These are phyloP conservation scores for Epinephelus fuscoguttatus DNA, from an alignment of 2,113 vertebrate genomes.

Conservation along the genomic window DNA sequence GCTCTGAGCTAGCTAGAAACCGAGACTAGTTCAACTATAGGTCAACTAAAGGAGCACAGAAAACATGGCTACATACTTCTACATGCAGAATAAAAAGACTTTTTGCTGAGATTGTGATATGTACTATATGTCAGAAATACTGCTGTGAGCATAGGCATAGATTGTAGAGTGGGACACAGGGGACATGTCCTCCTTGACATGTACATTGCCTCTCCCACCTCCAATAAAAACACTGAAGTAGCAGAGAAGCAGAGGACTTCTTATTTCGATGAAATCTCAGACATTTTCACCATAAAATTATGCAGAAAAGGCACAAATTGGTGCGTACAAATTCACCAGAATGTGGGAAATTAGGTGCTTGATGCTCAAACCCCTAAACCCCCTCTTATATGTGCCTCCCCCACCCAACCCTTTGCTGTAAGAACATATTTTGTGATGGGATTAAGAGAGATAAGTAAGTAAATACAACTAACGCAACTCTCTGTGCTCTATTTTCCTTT, in stretches of 20 bases:
- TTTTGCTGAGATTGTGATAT: slow-evolving; percentile 16
- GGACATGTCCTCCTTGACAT: too few species aligned
- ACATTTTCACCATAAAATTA: too few species aligned
- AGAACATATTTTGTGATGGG: slow-evolving; percentile 7
- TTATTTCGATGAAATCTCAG: too few species aligned
- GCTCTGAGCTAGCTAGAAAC: slow-evolving; percentile 29
- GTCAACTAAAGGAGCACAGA: not conserved
- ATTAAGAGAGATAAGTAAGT: slow-evolving; percentile 18
- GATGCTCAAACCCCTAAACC: too few species aligned
- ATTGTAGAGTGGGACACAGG: too few species aligned
- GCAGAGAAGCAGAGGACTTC: too few species aligned
- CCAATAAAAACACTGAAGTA: too few species aligned
- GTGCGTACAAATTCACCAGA: too few species aligned
- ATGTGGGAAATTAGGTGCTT: too few species aligned
- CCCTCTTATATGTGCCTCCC: too few species aligned
- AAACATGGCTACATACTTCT: not conserved
- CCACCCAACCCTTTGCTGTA: not conserved
- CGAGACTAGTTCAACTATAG: slow-evolving; percentile 11
- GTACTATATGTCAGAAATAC: not conserved
- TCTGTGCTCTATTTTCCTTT: not conserved
- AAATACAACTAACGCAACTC: not conserved
- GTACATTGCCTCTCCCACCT: too few species aligned
- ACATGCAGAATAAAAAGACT: not conserved
- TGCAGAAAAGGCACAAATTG: too few species aligned
- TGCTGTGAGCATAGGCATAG: not conserved